Base-by-base conservation (phyloP, 2,888 invertebrate genomes). In the Tachina grossa region DNA sequence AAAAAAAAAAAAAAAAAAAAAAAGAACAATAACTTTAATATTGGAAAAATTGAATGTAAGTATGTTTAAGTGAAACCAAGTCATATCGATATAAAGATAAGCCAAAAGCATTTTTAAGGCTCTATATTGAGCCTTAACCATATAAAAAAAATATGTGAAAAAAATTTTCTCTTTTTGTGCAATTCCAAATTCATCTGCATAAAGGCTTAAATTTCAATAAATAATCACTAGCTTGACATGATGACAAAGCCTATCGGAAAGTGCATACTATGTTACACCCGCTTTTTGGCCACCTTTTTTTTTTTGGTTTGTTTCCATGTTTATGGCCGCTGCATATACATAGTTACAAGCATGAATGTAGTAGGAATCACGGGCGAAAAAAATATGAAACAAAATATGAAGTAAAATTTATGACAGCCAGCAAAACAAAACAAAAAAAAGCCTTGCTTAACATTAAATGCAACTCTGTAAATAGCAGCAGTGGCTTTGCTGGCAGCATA, bases 191-290 rank as follows among this genome's bases (percentile, higher is more conserved):
- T 75, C 83, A 83, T 85, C 71, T 69, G 75, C 83, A 85, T 85
- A 85, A 87, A 87, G 77, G 88, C 89, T 88, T 89, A 90, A 90
- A 90, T 90, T 89, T 90, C 90, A 90, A 90, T 90, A 90, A 90
- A 90, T 90, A 90, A 90, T 90, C 90, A 89, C 90, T 89, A 88
- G 90, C 86, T 89, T 90, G 90, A 90, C 90, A 90, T 88, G 89
- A 89, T 89, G 90, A 90, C 90, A 90, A 88, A 83, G 85, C 87
- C 87, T 90, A 90, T 90, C 90, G 90, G 79, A 85, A 85, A 85
- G 82, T 85, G 85, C 85, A 85, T 85, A 69, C 85, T 16, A 69
- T 66, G 85, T 75, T 77, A 77, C 72, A 78, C 77, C 77, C 77
- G 83, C 66, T 66, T 72, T 83, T 72, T 16, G 59, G 19, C 45